phyloP scores from a whole-genome alignment of 2,113 vertebrate species.

The Crotophaga sulcirostris region DNA sequence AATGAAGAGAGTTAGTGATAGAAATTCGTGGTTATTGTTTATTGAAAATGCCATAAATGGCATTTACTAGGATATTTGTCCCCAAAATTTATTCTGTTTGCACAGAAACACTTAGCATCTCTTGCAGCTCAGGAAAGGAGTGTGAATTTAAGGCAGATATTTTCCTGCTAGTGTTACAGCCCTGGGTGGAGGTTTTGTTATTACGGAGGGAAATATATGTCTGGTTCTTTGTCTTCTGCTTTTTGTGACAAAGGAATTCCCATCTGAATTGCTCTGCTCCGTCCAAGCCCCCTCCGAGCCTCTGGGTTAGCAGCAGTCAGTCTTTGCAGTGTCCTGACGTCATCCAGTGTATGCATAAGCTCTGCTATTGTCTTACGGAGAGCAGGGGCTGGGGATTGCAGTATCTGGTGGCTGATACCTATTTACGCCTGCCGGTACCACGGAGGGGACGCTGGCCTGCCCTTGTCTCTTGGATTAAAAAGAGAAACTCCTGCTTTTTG shows the following conservation, averaged over 20 bases:
- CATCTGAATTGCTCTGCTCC: slow-evolving; percentile 61
- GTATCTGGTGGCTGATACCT: slow-evolving; percentile 75
- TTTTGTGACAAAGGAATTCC: slow-evolving; percentile 80
- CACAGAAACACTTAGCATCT: background rate
- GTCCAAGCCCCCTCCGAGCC: slow-evolving; percentile 71
- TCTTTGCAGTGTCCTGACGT: slow-evolving; percentile 87
- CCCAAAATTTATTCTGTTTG: background rate
- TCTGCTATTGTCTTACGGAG: slow-evolving; percentile 89
- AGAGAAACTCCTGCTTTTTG: slow-evolving; percentile 49
- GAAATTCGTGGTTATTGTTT: background rate
- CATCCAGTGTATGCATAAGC: slow-evolving; percentile 85
- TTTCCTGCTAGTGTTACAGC: background rate
- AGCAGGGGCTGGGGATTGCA: slow-evolving; percentile 80
- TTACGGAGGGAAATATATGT: background rate
- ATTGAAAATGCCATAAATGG: background rate
- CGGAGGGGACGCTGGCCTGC: slow-evolving; percentile 53
- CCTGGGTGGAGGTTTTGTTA: background rate
- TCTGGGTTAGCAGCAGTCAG: slow-evolving; percentile 76
- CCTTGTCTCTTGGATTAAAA: slow-evolving; percentile 71
- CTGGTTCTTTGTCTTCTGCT: slow-evolving; percentile 67
- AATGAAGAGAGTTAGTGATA: background rate
- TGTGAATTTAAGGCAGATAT: background rate
- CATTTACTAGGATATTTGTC: background rate
- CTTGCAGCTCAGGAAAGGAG: background rate
- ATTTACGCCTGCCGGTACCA: slow-evolving; percentile 63